Percentiles rank a stretch among this genome's conserved stretches.
Conservation (phyloP, 2,113 vertebrate genomes). For the Thomomys bottae region DNA sequence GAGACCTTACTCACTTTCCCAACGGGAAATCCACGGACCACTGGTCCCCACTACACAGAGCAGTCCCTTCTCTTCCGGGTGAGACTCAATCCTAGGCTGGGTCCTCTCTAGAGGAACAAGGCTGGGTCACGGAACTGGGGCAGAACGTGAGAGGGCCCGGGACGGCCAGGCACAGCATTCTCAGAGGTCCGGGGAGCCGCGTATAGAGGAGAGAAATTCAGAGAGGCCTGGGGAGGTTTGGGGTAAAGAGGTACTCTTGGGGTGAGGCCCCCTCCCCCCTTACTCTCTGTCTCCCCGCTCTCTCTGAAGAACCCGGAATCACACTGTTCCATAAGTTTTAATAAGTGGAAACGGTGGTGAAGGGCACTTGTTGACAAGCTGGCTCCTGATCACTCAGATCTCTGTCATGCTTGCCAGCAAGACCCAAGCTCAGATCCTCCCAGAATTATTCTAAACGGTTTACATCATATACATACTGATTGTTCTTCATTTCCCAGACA, state of each 20-base stretch:
- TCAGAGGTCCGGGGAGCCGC: background rate
- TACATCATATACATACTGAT: conserved; percentile 65
- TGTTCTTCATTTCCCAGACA: conserved; percentile 7
- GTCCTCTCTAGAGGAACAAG: background rate
- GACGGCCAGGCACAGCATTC: background rate
- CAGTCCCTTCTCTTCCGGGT: background rate
- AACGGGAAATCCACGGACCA: background rate
- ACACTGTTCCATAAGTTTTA: no score
- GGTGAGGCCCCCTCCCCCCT: no score
- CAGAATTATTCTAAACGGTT: conserved; percentile 63
- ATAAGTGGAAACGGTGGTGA: background rate
- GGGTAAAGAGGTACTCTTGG: no score
- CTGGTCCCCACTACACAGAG: background rate
- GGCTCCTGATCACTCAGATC: background rate
- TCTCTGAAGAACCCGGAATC: no score
- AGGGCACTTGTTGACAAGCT: no score
- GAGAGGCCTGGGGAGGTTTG: background rate
- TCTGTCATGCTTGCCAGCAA: background rate
- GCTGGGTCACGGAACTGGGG: background rate
- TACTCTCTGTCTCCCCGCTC: no score
- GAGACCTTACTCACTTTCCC: background rate
- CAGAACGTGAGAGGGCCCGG: background rate
- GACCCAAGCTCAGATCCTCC: background rate
- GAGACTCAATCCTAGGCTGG: conserved; percentile 3
- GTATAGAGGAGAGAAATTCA: background rate